Conservation (phyloP, 2,797 vertebrate species). For the Scleropages formosus region DNA sequence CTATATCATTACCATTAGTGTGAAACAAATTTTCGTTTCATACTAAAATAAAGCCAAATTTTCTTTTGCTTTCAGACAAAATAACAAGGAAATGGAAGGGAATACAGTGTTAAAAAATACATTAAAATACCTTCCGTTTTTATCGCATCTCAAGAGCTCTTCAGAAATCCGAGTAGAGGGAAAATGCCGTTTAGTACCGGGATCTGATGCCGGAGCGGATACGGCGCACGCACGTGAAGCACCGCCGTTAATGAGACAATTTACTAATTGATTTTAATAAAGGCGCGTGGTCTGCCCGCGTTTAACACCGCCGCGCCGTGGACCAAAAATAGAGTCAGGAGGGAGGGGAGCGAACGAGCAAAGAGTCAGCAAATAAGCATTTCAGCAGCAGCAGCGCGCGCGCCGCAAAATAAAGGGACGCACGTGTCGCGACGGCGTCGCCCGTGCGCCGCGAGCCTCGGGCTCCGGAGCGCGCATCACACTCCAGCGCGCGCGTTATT, state of each 20-base stretch:
- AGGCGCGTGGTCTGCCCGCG: conserved; percentile 29
- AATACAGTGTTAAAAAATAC: background rate
- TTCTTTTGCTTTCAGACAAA: background rate
- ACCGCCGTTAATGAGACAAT: conserved; percentile 43
- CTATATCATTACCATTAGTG: background rate
- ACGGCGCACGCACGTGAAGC: conserved; percentile 14
- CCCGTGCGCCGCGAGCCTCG: too few relatives aligned
- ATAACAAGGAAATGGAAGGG: background rate
- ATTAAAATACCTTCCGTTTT: conserved; percentile 20
- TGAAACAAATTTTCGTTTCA: background rate
- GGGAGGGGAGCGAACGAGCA: background rate
- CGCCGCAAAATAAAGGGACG: too few relatives aligned
- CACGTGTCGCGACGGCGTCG: too few relatives aligned
- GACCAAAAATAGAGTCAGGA: conserved; percentile 5
- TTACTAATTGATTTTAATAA: conserved; percentile 46
- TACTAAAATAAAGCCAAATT: background rate
- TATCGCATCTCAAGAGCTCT: conserved; percentile 13
- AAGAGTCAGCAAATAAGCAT: background rate
- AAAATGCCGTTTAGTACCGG: conserved; percentile 25
- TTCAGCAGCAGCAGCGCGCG: background rate
- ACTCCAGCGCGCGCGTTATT: too few relatives aligned
- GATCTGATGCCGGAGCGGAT: conserved; percentile 14
- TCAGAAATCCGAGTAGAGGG: conserved; percentile 5
- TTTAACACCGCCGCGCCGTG: conserved; percentile 40
- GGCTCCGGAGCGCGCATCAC: too few relatives aligned